phyloP scores from a whole-genome alignment of 1,140 invertebrate species.

The Linepithema humile region DNA sequence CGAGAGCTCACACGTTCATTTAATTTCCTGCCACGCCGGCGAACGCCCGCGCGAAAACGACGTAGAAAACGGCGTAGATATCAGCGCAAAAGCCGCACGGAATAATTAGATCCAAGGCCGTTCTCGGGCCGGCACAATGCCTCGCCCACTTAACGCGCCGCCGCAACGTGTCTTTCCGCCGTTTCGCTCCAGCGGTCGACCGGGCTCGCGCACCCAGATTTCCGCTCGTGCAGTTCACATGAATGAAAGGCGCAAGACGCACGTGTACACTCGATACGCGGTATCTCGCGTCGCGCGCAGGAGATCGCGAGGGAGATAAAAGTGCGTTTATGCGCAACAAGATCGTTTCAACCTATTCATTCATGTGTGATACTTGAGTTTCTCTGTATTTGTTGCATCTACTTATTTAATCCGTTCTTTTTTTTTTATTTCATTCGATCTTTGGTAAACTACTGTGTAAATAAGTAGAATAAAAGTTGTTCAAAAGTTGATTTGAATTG shows the following conservation, averaged over 20 bases:
- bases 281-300: conserved; percentile 6
- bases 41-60: conserved; percentile 26
- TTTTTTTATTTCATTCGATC: too few relatives aligned
- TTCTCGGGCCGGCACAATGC: conserved; percentile 63
- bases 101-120: conserved; percentile 76
- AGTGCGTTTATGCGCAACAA: not conserved
- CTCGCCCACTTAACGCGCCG: conserved; percentile 62
- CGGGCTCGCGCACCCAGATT: not conserved
- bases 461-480: too few relatives aligned
- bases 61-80: conserved; percentile 40
- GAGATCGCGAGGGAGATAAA: conserved; percentile 32
- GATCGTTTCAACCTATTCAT: not conserved
- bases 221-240: conserved; percentile 24
- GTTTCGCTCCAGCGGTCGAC: conserved; percentile 48
- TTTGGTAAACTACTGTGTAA: too few relatives aligned
- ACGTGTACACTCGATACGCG: conserved; percentile 10
- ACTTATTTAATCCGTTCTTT: not conserved
- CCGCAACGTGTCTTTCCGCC: conserved; percentile 45
- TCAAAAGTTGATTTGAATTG: too few relatives aligned
- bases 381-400: not conserved
- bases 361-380: not conserved
- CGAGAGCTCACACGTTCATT: conserved; percentile 31
- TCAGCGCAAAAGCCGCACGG: conserved; percentile 57
- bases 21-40: conserved; percentile 49
- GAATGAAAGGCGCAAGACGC: conserved; percentile 37